Base-by-base conservation (phyloP, 2,113 vertebrate genomes). In the Gopherus flavomarginatus region DNA sequence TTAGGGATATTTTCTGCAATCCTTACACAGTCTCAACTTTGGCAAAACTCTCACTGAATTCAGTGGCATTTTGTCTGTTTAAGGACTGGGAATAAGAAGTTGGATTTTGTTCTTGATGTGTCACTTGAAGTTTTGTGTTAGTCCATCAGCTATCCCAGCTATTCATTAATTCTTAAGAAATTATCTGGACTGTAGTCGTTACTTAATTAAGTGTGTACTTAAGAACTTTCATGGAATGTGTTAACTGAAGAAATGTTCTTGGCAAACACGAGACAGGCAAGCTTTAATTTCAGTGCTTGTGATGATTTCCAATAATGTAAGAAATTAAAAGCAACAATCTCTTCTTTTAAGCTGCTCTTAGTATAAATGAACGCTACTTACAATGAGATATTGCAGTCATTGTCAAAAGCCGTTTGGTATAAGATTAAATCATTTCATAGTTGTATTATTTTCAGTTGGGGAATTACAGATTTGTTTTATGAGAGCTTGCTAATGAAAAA, bases 381-480 rank as follows among this genome's bases (percentile, higher is more conserved):
- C 89, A 97, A 87, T 82, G 72, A 93, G 80, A 89, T 97, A 93
- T 92, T 91, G 44, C 57, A 93, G 65, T 81, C 92, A 88, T 88
- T 93, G 54, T 94, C 83, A 96, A 90, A 96, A 94, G 83, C n/a
- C 35, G 44, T 96, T 97, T 94, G 93, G 92, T 95, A 91, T 90
- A 92, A 94, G 83, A 95, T 96, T 95, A 93, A 94, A 96, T 95
- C 0, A 83, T 93, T 83, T 96, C 89, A 92, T 81, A 91, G 27
- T 77, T 91, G 47, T 47, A 78, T 75, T 44, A 87, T 94, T 97
- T 97, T 84, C 94, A 90, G 11, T 27, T 96, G 77, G 26, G 0
- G 0, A 94, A 78, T 92, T 94, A 65, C 93, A 93, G 96, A 59
- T 92, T 96, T 93, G 83, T 92, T 88, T 96, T 95, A 87, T 97